Evolutionary conservation across 2,888 invertebrate genomes (phyloP).

Genomic region (Caenorhabditis afra): DNA sequence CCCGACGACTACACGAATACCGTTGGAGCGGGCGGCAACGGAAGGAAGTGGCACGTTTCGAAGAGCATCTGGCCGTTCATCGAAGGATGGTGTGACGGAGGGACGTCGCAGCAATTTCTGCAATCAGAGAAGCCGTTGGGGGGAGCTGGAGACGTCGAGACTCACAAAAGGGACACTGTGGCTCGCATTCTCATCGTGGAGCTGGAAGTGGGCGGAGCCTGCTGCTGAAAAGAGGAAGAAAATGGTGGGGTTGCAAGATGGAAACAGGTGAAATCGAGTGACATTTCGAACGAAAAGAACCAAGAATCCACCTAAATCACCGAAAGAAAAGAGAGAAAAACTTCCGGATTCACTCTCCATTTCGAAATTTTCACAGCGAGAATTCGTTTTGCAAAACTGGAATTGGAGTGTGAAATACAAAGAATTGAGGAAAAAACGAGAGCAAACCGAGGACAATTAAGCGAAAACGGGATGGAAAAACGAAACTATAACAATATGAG

Average conservation of each 20-base stretch:
- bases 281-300: no score
- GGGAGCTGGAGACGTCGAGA: background rate
- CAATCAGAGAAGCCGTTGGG: background rate
- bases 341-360: no score
- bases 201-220: background rate
- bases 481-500: background rate
- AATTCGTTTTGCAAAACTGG: no score
- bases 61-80: slow-evolving; percentile 56
- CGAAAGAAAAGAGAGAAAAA: no score
- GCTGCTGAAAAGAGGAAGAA: background rate
- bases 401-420: background rate
- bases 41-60: slow-evolving; percentile 45
- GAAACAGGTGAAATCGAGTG: background rate
- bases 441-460: no score
- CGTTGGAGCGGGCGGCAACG: slow-evolving; percentile 38
- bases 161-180: slow-evolving; percentile 53
- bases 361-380: no score
- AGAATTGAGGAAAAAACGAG: no score
- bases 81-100: slow-evolving; percentile 48
- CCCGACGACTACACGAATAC: no score
- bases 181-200: slow-evolving; percentile 34
- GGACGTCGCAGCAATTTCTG: slow-evolving; percentile 58
- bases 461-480: background rate
- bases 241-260: slow-evolving; percentile 8
- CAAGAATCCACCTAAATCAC: no score